Conservation (phyloP, 92 coral and sea anemone genomes). For the Phymanthus crucifer region DNA sequence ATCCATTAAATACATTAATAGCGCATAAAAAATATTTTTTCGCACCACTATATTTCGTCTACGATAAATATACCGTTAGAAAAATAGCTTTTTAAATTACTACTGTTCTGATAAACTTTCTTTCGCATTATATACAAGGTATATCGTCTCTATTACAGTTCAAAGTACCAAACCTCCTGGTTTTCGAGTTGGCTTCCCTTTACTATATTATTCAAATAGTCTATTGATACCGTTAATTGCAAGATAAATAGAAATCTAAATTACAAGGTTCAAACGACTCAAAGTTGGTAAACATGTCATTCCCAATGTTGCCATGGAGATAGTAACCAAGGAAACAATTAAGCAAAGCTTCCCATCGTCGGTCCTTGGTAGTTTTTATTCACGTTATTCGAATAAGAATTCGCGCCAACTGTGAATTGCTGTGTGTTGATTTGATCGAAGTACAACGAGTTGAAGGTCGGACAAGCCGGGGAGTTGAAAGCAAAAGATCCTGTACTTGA, state of each 20-base stretch:
- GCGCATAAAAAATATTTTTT: not conserved
- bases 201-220: not conserved
- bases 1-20: not conserved
- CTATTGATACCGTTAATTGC: not conserved
- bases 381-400: constrained; percentile 15
- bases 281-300: not conserved
- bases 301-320: not conserved
- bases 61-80: not conserved
- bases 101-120: not conserved
- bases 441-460: constrained; percentile 28
- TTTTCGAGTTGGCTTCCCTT: not conserved
- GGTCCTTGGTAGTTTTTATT: constrained; percentile 49
- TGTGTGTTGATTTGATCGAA: constrained; percentile 27
- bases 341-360: constrained; percentile 72
- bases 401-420: constrained; percentile 21
- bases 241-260: not conserved
- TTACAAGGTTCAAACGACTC: not conserved
- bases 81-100: not conserved
- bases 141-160: not conserved
- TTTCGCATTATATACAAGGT: not conserved
- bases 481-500: constrained; percentile 29
- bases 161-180: not conserved
- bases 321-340: not conserved
- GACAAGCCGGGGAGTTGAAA: constrained; percentile 30
- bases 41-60: not conserved